Conservation (phyloP, 2,888 invertebrate species). For the Hirudinaria manillensis region DNA sequence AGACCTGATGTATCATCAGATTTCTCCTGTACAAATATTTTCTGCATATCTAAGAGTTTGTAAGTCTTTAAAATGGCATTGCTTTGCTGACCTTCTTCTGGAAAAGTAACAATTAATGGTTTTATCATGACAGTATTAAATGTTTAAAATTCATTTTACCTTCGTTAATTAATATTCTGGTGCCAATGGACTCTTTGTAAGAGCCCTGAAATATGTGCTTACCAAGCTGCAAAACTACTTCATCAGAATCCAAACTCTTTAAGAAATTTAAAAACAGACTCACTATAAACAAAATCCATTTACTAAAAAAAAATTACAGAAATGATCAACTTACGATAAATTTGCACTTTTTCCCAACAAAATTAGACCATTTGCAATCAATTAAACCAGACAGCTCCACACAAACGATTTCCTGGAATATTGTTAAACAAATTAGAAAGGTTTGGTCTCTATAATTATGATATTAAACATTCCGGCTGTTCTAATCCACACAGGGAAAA, state of each 20-base stretch:
- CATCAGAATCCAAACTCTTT: slow-evolving; percentile 31
- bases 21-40: slow-evolving; percentile 30
- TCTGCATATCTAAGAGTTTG: slow-evolving; percentile 33
- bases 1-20: neutral
- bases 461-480: too few relatives aligned
- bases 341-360: slow-evolving; percentile 33
- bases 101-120: neutral
- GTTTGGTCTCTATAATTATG: neutral
- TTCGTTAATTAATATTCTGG: slow-evolving; percentile 26
- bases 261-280: neutral
- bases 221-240: slow-evolving; percentile 31
- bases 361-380: slow-evolving; percentile 26
- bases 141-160: neutral
- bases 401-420: slow-evolving; percentile 24
- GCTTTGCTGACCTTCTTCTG: slow-evolving; percentile 15
- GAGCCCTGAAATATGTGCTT: slow-evolving; percentile 29
- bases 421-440: neutral
- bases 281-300: neutral
- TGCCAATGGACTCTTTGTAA: slow-evolving; percentile 29
- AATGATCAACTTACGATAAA: slow-evolving; percentile 30
- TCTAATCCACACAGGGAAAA: neutral
- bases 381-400: slow-evolving; percentile 33
- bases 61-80: slow-evolving; percentile 3
- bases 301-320: neutral
- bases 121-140: neutral